Base-by-base conservation (phyloP, 2,888 invertebrate species). In the Spodoptera exigua region DNA sequence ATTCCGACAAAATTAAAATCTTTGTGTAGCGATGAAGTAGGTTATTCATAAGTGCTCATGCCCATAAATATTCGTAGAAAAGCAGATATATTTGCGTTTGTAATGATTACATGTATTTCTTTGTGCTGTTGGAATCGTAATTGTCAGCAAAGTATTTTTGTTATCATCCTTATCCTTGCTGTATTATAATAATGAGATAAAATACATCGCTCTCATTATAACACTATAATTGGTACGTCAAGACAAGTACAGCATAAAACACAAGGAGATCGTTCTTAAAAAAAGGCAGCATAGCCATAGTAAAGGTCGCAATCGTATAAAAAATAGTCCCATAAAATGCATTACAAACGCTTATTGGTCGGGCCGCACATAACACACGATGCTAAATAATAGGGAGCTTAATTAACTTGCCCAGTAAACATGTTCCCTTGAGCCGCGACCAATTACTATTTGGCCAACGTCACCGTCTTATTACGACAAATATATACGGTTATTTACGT, bases 401-500 rank as follows among this genome's bases (percentile, higher is more conserved):
- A 87, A 88, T 88, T 85, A 88, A 85, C 76, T 77, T 66, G 61
- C 53, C 64, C 76, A 81, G 79, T 83, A 87, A 85, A 83, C 83
- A 83, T 82, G 84, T 78, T 82, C 76, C 80, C 84, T 82, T 81
- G 83, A 81, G 74, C 76, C 67, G 76, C 66, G 69, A 62, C 79
- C 81, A 83, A 83, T 83, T 82, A 85, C 83, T 82, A 83, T 86
- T 84, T 82, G 80, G 83, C 81, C 73, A 78, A 66, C 78, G 73
- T 67, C 70, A 76, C 41, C 67, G 55, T 68, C 77, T 80, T 81
- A 78, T 81, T 79, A 81, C 74, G 54, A 64, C 70, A 78, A 82
- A 83, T 86, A 82, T 81, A 83, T 79, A 79, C 71, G 61, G 75
- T 83, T 90, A 89, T 91, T 91, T 90, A 90, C 83, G 87, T 80